Evolutionary conservation across 2,888 invertebrate genomes (phyloP).

Genomic region (Hedychridium roseum): DNA sequence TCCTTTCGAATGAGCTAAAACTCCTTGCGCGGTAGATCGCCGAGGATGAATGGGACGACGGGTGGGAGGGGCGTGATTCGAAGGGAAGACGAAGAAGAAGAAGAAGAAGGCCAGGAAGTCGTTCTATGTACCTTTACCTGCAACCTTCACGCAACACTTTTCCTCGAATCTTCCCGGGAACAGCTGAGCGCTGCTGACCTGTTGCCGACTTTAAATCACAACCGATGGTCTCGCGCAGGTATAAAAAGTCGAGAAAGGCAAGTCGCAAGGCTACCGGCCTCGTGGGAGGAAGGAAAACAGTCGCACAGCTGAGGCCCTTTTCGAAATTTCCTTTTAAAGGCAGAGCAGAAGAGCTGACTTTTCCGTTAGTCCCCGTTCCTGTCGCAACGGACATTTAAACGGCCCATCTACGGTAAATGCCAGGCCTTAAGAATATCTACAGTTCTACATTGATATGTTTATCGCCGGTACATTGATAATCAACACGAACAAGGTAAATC

Average conservation of each 20-base stretch:
- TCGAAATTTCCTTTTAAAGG: slow-evolving; percentile 18
- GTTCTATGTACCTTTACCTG: not conserved
- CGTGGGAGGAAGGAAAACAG: slow-evolving; percentile 11
- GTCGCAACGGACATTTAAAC: no score
- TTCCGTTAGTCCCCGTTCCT: no score
- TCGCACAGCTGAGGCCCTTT: slow-evolving; percentile 20
- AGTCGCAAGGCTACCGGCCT: not conserved
- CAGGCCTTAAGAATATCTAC: no score
- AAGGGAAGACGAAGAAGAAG: slow-evolving; percentile 11
- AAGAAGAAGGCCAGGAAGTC: slow-evolving; percentile 8
- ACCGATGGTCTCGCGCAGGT: slow-evolving; percentile 32
- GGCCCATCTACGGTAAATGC: no score
- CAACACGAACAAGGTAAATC: no score
- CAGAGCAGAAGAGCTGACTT: slow-evolving; percentile 1
- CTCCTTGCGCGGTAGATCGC: slow-evolving; percentile 9
- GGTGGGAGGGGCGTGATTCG: slow-evolving; percentile 15
- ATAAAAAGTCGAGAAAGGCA: slow-evolving; percentile 18
- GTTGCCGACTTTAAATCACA: slow-evolving; percentile 29
- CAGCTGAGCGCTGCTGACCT: slow-evolving; percentile 30
- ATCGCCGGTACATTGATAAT: no score
- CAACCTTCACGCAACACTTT: slow-evolving; percentile 21
- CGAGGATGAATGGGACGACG: slow-evolving; percentile 4
- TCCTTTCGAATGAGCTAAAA: slow-evolving; percentile 16
- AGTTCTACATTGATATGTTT: no score
- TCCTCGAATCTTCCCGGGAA: slow-evolving; percentile 11